A percentile compares a stretch with the other conserved stretches of the same genome.
Evolutionary conservation across 1,140 invertebrate genomes (phyloP).

Genomic region (Heterodera schachtii): DNA sequence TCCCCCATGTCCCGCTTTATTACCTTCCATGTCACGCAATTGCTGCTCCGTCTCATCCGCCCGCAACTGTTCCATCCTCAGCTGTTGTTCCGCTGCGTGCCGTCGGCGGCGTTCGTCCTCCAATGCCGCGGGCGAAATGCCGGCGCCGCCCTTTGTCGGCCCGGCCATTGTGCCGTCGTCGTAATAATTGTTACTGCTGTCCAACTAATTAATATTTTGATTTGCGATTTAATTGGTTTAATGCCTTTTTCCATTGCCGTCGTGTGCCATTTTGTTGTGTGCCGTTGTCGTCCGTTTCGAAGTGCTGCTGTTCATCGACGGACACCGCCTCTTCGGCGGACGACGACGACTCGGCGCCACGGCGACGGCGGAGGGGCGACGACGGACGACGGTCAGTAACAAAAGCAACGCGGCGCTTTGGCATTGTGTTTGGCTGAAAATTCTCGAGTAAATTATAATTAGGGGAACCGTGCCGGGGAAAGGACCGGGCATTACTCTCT

Average conservation of each 20-base stretch:
- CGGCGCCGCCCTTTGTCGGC: too few species aligned
- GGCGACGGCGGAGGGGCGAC: too few species aligned
- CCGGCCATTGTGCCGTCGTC: background rate
- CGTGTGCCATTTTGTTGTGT: background rate
- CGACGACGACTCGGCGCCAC: background rate
- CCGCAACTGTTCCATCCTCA: background rate
- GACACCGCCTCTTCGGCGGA: background rate
- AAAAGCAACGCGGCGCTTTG: background rate
- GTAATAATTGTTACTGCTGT: background rate
- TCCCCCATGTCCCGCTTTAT: background rate
- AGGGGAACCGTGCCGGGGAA: too few species aligned
- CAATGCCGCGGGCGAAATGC: too few species aligned
- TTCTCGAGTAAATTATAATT: background rate
- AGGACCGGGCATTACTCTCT: too few species aligned
- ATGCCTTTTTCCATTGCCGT: background rate
- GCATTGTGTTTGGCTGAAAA: background rate
- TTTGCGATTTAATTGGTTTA: background rate
- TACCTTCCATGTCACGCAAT: constrained; percentile 14
- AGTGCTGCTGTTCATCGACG: background rate
- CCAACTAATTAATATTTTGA: background rate
- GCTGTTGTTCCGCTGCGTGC: background rate
- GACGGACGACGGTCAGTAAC: background rate
- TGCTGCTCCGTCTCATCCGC: constrained; percentile 13
- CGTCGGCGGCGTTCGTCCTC: background rate
- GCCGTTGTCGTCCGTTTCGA: background rate